Conservation (phyloP, 2,797 vertebrate species). For the Pipistrellus nathusii region DNA sequence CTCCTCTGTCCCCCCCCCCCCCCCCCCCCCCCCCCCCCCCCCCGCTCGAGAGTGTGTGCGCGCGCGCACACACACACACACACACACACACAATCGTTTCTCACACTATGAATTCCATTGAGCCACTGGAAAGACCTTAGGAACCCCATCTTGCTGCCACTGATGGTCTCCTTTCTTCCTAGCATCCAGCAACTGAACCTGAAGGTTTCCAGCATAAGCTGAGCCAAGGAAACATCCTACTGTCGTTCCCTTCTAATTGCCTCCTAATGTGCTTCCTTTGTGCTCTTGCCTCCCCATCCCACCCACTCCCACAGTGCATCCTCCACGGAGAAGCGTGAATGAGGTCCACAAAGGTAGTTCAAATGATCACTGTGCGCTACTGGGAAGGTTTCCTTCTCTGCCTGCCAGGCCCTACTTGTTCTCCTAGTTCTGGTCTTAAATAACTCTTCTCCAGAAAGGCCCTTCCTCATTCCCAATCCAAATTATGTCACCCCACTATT, state of each 20-base stretch:
- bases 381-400: neutral
- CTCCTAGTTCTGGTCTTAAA: conserved; percentile 10
- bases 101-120: neutral
- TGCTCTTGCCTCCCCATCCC: neutral
- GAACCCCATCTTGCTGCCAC: neutral
- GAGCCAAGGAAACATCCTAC: neutral
- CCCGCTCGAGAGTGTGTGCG: too few species aligned
- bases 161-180: neutral
- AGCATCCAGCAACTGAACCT: neutral
- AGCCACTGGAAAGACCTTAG: neutral
- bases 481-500: neutral
- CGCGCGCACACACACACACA: neutral
- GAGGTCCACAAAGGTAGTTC: neutral
- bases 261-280: neutral
- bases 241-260: neutral
- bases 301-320: neutral
- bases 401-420: neutral
- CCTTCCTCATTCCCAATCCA: conserved; percentile 3
- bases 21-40: neutral
- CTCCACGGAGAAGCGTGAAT: neutral
- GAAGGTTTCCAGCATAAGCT: neutral
- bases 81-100: neutral
- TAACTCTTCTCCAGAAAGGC: neutral
- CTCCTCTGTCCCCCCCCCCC: neutral
- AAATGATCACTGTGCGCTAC: neutral